Percentiles rank a stretch among this genome's conserved stretches.
Evolutionary conservation across 2,797 vertebrate species (phyloP).

Genomic region (Masticophis lateralis): DNA sequence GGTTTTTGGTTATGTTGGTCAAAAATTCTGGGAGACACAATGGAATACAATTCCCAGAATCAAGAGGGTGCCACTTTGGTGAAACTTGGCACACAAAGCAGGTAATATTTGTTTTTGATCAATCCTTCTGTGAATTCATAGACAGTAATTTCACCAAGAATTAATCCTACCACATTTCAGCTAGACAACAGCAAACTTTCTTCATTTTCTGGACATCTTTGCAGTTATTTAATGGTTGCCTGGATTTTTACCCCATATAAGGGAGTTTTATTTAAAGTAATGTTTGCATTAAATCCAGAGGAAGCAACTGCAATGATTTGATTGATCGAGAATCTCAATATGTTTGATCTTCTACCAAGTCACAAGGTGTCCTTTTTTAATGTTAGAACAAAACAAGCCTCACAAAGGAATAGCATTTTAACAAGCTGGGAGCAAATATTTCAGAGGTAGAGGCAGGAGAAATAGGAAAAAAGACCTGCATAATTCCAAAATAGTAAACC

Average conservation of each 20-base stretch:
- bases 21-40: background rate
- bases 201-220: background rate
- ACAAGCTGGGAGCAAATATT: rapidly evolving
- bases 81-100: background rate
- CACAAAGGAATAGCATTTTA: background rate
- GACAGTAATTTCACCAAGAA: background rate
- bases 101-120: background rate
- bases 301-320: background rate
- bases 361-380: background rate
- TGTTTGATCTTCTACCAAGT: background rate
- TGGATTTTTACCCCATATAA: background rate
- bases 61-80: background rate
- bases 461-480: background rate
- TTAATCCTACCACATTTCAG: background rate
- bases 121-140: background rate
- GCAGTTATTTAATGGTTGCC: background rate
- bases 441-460: background rate
- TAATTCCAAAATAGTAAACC: background rate
- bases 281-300: background rate
- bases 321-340: background rate
- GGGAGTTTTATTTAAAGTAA: background rate
- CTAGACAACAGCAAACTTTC: background rate
- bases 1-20: background rate
- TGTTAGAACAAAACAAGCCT: background rate
- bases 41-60: background rate